A percentile compares a stretch with the other conserved stretches of the same genome.
Evolutionary conservation across 92 coral and sea anemone genomes (phyloP).

Genomic region (Blastomussa wellsi): DNA sequence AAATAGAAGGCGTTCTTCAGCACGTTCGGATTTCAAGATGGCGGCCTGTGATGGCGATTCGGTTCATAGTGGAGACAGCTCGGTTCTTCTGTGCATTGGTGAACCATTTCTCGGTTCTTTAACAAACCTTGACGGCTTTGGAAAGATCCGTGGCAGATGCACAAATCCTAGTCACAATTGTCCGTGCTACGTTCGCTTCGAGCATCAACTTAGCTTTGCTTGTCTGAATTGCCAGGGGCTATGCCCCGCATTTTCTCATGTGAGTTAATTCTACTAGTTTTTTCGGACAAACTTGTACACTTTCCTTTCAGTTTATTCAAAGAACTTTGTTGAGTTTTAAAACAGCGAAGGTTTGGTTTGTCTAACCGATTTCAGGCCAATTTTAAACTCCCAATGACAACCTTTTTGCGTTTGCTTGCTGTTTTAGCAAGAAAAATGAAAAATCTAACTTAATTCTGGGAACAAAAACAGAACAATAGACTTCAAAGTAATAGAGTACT

Average conservation of each 20-base stretch:
- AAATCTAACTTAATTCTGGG: too few species aligned
- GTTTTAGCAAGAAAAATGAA: too few species aligned
- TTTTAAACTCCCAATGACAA: too few species aligned
- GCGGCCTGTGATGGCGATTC: constrained; percentile 42
- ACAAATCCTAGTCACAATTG: constrained; percentile 80
- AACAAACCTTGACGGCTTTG: constrained; percentile 78
- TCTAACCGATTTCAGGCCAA: too few species aligned
- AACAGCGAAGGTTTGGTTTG: too few species aligned
- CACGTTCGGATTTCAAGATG: constrained; percentile 30
- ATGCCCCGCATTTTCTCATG: constrained; percentile 81
- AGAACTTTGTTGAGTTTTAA: background rate
- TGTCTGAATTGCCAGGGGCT: constrained; percentile 87
- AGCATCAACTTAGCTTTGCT: constrained; percentile 79
- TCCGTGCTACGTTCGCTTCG: constrained; percentile 79
- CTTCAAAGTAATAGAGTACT: too few species aligned
- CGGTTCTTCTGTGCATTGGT: constrained; percentile 74
- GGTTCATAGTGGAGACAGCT: constrained; percentile 67
- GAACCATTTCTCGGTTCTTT: constrained; percentile 70
- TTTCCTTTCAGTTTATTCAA: background rate
- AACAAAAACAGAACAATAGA: background rate
- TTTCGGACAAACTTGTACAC: background rate
- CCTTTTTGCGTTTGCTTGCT: too few species aligned
- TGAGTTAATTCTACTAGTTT: constrained; percentile 29
- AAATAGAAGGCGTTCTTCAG: constrained; percentile 1
- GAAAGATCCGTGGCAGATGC: constrained; percentile 76